Evolutionary conservation across 53 echinoderm and acorn worm genomes (phyloP).

Genomic region (Temnopleurus reevesii): DNA sequence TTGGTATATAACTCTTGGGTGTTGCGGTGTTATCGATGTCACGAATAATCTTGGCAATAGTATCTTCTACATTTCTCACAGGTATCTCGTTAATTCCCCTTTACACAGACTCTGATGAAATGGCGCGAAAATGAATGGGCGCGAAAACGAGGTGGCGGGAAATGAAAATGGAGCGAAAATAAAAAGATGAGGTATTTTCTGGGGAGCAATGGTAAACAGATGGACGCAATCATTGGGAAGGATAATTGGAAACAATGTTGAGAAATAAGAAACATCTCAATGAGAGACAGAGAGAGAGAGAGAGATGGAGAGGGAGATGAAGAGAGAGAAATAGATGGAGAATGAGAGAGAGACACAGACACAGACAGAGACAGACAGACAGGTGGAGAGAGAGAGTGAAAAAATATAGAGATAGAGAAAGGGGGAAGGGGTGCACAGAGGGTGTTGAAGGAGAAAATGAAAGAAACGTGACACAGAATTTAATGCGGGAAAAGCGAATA

Average conservation of each 20-base stretch:
- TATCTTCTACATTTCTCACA: neutral
- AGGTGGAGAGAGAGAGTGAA: neutral
- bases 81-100: neutral
- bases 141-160: slow-evolving; percentile 2
- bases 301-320: neutral
- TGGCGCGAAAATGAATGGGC: neutral
- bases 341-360: neutral
- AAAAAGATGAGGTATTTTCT: slow-evolving; percentile 6
- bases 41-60: neutral
- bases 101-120: neutral
- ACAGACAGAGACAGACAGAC: neutral
- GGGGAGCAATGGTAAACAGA: neutral
- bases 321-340: neutral
- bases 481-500: no score
- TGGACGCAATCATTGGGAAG: neutral
- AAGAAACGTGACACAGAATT: no score
- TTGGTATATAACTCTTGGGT: neutral
- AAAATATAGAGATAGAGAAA: no score
- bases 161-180: slow-evolving; percentile 18
- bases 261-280: neutral
- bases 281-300: neutral
- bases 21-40: neutral
- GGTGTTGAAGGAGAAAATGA: no score
- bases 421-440: no score
- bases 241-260: neutral